phyloP scores from a whole-genome alignment of 2,888 invertebrate species.

The Sinodicranocentrus sp. region DNA sequence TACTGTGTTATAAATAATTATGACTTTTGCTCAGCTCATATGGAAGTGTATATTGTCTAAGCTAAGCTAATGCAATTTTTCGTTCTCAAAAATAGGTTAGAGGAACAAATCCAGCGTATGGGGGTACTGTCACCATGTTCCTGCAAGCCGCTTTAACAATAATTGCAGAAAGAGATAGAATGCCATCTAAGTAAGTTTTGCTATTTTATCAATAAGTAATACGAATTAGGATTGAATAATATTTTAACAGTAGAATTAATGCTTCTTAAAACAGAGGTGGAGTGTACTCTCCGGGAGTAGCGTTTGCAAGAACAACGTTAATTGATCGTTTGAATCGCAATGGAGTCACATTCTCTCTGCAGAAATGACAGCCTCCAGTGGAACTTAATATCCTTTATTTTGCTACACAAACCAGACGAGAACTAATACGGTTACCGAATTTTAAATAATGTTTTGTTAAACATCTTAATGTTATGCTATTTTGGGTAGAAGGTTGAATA shows the following conservation, averaged over 20 bases:
- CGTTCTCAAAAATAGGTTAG: conserved; percentile 79
- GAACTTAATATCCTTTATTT: no score
- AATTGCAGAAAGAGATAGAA: conserved; percentile 85
- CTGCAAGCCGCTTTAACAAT: conserved; percentile 87
- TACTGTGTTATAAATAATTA: no score
- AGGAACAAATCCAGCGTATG: conserved; percentile 89
- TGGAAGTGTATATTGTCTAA: no score
- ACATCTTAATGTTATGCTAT: no score
- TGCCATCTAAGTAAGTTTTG: conserved; percentile 85
- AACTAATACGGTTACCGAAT: no score
- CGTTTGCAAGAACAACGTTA: conserved; percentile 89
- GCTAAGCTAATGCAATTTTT: conserved; percentile 45
- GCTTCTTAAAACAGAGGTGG: conserved; percentile 86
- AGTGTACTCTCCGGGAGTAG: conserved; percentile 90
- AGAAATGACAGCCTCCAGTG: no score
- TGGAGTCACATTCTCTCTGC: conserved; percentile 81
- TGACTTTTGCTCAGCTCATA: no score
- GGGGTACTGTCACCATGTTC: conserved; percentile 86
- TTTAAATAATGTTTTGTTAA: no score
- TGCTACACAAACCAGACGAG: no score
- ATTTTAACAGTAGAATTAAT: conserved; percentile 4
- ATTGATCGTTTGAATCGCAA: conserved; percentile 86
- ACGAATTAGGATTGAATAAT: background rate
- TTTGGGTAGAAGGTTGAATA: no score
- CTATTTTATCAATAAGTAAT: no score